Conservation (phyloP, 2,888 invertebrate species). For the Gastrophysa polygoni region DNA sequence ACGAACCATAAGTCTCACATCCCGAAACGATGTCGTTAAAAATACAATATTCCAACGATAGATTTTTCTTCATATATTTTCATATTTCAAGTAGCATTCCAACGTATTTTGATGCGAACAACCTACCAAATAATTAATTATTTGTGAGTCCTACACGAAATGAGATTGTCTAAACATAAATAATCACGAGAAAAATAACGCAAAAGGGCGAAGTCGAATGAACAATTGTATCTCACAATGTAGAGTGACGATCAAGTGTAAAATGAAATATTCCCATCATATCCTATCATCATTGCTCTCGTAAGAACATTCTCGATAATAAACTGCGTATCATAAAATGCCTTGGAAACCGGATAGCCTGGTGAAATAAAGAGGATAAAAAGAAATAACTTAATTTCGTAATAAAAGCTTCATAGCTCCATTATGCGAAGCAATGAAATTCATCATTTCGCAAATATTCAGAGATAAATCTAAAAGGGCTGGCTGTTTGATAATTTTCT, state of each 20-base stretch:
- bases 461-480: neutral
- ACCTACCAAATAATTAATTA: no score
- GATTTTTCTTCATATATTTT: no score
- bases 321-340: conserved; percentile 24
- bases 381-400: conserved; percentile 28
- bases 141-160: no score
- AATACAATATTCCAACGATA: no score
- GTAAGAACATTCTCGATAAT: conserved; percentile 19
- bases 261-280: conserved; percentile 17
- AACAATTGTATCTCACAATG: neutral
- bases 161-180: no score
- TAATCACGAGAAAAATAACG: no score
- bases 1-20: no score
- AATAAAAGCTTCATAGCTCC: conserved; percentile 27
- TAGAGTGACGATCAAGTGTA: conserved; percentile 1
- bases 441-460: conserved; percentile 19
- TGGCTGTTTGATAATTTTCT: neutral
- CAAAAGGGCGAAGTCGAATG: no score
- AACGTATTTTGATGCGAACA: no score
- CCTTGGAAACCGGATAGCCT: conserved; percentile 6
- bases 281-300: conserved; percentile 8
- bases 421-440: conserved; percentile 31
- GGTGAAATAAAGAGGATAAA: conserved; percentile 28
- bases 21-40: no score
- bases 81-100: no score